Evolutionary conservation across 2,113 vertebrate species (phyloP).

Genomic region (Aepyceros melampus): DNA sequence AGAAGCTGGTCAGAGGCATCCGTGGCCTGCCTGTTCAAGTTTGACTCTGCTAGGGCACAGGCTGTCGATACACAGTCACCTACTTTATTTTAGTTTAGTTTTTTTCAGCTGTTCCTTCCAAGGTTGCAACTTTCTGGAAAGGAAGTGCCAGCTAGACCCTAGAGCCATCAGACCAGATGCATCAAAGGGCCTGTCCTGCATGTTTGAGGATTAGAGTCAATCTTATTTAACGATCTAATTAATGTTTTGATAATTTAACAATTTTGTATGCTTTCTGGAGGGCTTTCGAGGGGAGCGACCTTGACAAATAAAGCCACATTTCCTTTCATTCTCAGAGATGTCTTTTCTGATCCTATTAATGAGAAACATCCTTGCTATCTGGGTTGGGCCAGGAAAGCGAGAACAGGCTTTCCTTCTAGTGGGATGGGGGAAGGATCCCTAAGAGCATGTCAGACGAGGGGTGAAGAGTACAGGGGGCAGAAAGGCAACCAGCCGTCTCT

Average conservation of each 20-base stretch:
- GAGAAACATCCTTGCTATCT: slow-evolving; percentile 61
- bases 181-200: slow-evolving; percentile 60
- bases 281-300: slow-evolving; percentile 58
- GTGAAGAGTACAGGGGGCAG: fast-evolving
- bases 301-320: slow-evolving; percentile 67
- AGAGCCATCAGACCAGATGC: slow-evolving; percentile 46
- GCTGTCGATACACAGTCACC: not conserved
- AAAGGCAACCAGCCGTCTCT: not conserved
- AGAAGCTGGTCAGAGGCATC: too few relatives aligned
- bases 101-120: not conserved
- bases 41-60: not conserved
- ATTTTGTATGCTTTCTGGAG: slow-evolving; percentile 66
- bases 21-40: not conserved
- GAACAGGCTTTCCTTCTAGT: not conserved
- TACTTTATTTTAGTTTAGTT: not conserved
- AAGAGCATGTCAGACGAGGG: not conserved
- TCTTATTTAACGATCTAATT: slow-evolving; percentile 78
- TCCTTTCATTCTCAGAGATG: slow-evolving; percentile 63
- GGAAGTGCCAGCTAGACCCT: slow-evolving; percentile 22
- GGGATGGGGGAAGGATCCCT: not conserved
- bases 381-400: not conserved
- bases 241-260: slow-evolving; percentile 78
- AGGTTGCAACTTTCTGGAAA: slow-evolving; percentile 43
- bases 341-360: slow-evolving; percentile 75
- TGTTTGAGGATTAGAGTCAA: slow-evolving; percentile 67